Evolutionary conservation across 2,888 invertebrate genomes (phyloP), one percentile per base, ranked within the genome.

Genomic region (Cancer borealis): DNA sequence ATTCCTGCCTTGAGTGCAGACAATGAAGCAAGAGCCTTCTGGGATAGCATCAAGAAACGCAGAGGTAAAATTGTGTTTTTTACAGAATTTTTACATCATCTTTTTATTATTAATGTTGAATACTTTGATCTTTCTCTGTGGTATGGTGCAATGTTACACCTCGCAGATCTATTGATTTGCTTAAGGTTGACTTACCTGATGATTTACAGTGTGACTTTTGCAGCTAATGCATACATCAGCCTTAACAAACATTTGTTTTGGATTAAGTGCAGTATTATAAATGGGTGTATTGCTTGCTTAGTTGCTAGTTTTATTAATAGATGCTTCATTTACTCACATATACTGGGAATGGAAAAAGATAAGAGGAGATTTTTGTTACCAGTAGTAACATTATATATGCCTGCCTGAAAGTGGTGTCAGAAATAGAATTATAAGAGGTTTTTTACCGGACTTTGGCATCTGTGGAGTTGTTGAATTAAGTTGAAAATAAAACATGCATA

Each of bases 1-100:
- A 95, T 93, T 30, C 98, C 98, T 96, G 98, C 98, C 8, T 97
- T 98, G 93, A 98, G 98, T 96, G 98, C 97, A 60, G 98, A 98
- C 96, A 97, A 97, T 84, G 98, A 98, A 96, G 97, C 98, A 93
- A 97, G 97, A 96, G 98, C 98, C 49, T 98, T 98, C 96, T 98
- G 98, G 96, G 97, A 97, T 96, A 98, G 98, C 98, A 98, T 98
- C 3, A 97, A 98, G 96, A 97, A 98, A 96, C 97, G 98, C 60
- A 97, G 98, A 97, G 97, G 98, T 98, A 96, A 97, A 97, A 97
- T 60, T 8, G 46, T 30, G 84, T 39, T 79, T 14, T 60, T 91
- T 46, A 88, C 26, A 88, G 88, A 73, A 73, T 26, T 88, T 5
- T 30, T n/a, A 45, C n/a, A 89, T 95, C 12, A 49, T 88, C 84